A percentile compares a stretch with the other conserved stretches of the same genome.
These are phyloP conservation scores for Pocillopora grandis DNA, from an alignment of 92 coral and sea anemone genomes.

Conservation along the genomic window DNA sequence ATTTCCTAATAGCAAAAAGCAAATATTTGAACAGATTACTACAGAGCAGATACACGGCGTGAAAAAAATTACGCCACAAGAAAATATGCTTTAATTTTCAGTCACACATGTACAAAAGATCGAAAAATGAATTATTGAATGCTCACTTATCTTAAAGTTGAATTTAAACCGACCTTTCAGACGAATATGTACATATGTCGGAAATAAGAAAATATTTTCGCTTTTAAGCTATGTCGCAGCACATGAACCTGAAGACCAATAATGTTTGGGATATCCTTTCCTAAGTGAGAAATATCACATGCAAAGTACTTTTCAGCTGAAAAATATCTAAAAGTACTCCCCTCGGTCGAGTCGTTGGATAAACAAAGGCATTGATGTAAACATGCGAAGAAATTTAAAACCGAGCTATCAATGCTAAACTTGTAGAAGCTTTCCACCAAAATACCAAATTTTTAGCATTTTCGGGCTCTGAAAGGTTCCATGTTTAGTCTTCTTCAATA, in stretches of 20 bases:
- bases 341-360: background rate
- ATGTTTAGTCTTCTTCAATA: background rate
- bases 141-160: background rate
- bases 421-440: background rate
- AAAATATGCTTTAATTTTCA: background rate
- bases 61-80: background rate
- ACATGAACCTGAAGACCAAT: background rate
- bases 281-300: background rate
- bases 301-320: background rate
- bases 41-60: too few species aligned
- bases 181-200: background rate
- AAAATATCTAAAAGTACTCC: background rate
- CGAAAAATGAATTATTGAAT: background rate
- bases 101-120: background rate
- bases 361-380: background rate
- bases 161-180: background rate
- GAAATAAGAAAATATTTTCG: background rate
- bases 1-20: conserved; percentile 6
- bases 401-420: background rate
- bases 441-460: background rate
- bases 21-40: conserved; percentile 3
- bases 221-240: background rate
- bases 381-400: background rate
- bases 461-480: background rate
- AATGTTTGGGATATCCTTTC: background rate